Conservation (phyloP, 2,888 invertebrate genomes). For the Caenorhabditis becei region DNA sequence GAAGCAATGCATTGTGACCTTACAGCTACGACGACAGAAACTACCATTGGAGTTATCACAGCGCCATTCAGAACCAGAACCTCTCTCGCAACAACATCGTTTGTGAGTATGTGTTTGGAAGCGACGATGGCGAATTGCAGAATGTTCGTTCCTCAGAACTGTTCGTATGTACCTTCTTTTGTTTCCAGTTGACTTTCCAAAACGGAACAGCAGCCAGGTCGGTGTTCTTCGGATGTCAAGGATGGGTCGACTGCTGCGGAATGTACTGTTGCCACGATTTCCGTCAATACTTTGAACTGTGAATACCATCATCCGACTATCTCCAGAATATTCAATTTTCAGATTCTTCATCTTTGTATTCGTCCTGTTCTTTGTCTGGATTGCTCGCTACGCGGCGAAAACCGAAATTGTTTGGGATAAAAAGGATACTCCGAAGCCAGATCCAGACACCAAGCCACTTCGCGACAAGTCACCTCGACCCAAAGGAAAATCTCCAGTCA, state of each 20-base stretch:
- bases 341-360: constrained; percentile 45
- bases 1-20: background rate
- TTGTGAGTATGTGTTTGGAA: constrained; percentile 50
- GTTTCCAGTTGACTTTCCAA: constrained; percentile 22
- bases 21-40: constrained; percentile 49
- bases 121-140: constrained; percentile 37
- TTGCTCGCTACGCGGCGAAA: constrained; percentile 28
- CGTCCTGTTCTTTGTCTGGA: constrained; percentile 5
- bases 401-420: constrained; percentile 10
- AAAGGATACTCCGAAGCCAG: too few relatives aligned
- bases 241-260: constrained; percentile 44
- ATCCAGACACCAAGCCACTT: background rate
- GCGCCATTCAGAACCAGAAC: background rate
- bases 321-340: background rate
- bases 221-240: constrained; percentile 29
- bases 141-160: constrained; percentile 20
- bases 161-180: too few relatives aligned
- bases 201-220: constrained; percentile 30
- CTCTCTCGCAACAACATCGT: constrained; percentile 10
- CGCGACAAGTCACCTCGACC: background rate
- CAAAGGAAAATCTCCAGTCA: background rate
- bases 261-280: constrained; percentile 50
- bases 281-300: constrained; percentile 44
- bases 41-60: constrained; percentile 42
- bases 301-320: background rate